A percentile compares a stretch with the other conserved stretches of the same genome.
Evolutionary conservation across 2,797 vertebrate genomes (phyloP).

Genomic region (Eulemur mongoz): DNA sequence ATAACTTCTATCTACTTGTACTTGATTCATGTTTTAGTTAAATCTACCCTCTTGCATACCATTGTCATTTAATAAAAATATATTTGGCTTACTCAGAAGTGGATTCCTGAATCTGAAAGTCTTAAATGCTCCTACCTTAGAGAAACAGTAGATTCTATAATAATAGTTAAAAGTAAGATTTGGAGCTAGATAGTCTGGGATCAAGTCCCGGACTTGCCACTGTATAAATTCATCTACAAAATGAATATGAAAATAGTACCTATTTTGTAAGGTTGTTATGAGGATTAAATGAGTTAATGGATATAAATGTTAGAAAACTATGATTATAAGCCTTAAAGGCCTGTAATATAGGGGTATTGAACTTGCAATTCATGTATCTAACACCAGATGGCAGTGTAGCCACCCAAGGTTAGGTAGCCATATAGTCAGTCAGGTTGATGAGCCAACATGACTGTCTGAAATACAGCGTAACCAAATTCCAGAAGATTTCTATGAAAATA

Average conservation of each 20-base stretch:
- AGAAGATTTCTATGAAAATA: slow-evolving; percentile 16
- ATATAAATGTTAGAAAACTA: not conserved
- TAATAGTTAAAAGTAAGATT: not conserved
- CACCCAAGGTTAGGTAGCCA: not conserved
- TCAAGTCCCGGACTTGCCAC: not conserved
- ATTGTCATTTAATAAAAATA: not conserved
- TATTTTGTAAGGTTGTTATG: not conserved
- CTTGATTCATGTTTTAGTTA: not conserved
- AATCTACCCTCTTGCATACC: not conserved
- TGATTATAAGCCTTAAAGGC: not conserved
- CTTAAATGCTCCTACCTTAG: not conserved
- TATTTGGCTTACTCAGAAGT: not conserved
- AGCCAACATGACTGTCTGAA: not conserved
- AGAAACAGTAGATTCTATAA: not conserved
- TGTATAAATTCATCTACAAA: not conserved
- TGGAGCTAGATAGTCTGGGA: not conserved
- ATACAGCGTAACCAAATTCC: not conserved
- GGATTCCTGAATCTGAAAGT: not conserved
- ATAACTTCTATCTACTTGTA: not conserved
- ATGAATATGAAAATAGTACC: not conserved
- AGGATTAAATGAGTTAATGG: not conserved
- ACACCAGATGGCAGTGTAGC: slow-evolving; percentile 68
- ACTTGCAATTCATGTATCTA: slow-evolving; percentile 43
- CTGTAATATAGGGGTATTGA: not conserved
- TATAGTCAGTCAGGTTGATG: not conserved